phyloP scores from a whole-genome alignment of 1,140 invertebrate genomes.

The Drosophila burlai region DNA sequence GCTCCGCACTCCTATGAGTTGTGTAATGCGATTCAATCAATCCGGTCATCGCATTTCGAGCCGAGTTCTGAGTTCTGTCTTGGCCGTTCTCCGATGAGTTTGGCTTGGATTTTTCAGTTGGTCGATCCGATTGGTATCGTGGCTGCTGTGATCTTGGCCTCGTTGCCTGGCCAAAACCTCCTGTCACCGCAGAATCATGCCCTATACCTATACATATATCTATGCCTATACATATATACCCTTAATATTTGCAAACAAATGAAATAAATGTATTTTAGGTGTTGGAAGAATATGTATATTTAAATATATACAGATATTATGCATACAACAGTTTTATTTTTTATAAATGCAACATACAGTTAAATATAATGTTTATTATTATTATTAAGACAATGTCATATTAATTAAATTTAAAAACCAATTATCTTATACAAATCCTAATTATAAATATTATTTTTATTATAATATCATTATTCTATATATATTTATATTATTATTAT shows the following conservation, averaged over 20 bases:
- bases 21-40: constrained; percentile 53
- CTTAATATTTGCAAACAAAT: neutral
- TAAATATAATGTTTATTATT: too few species aligned
- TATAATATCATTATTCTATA: too few species aligned
- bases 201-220: neutral
- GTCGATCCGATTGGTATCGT: constrained; percentile 37
- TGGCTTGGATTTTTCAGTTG: constrained; percentile 21
- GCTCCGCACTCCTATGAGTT: constrained; percentile 1
- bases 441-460: too few species aligned
- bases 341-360: too few species aligned
- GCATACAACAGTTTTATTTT: too few species aligned
- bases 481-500: too few species aligned
- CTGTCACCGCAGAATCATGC: neutral
- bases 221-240: neutral
- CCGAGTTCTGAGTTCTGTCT: constrained; percentile 4
- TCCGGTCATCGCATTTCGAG: constrained; percentile 39
- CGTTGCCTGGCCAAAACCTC: constrained; percentile 3
- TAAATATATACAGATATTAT: too few species aligned
- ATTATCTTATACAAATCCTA: too few species aligned
- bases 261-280: neutral
- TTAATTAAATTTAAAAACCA: too few species aligned
- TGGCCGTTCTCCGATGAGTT: constrained; percentile 15
- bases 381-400: too few species aligned
- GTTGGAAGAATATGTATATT: too few species aligned
- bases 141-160: constrained; percentile 55